phyloP scores from a whole-genome alignment of 2,797 vertebrate genomes.

The Gephyroberyx darwinii region DNA sequence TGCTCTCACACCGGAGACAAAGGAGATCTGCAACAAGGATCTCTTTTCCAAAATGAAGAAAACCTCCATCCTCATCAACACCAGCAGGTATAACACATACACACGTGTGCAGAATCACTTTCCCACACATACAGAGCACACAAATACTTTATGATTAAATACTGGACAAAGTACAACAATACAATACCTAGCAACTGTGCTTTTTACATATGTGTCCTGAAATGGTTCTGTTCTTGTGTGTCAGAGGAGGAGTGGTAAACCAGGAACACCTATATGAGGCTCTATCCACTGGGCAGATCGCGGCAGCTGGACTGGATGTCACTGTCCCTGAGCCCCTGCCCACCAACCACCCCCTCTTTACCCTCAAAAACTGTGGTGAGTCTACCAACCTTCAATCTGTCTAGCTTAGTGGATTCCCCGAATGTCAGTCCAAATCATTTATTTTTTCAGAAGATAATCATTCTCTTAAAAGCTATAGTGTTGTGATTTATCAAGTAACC shows the following conservation, averaged over 20 bases:
- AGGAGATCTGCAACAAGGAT: constrained; percentile 77
- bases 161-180: background rate
- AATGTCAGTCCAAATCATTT: background rate
- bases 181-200: background rate
- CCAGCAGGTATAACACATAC: constrained; percentile 71
- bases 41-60: constrained; percentile 82
- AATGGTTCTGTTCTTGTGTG: constrained; percentile 8
- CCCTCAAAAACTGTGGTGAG: constrained; percentile 83
- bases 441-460: background rate
- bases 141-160: background rate
- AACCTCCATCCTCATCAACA: constrained; percentile 78
- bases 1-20: constrained; percentile 78
- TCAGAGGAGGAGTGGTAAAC: constrained; percentile 81
- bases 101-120: background rate
- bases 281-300: constrained; percentile 74
- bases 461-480: background rate
- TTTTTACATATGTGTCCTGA: background rate
- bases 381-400: background rate
- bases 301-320: constrained; percentile 80
- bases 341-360: constrained; percentile 78
- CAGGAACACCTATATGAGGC: constrained; percentile 83
- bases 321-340: constrained; percentile 82
- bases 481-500: background rate
- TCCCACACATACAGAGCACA: background rate
- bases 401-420: background rate